phyloP scores from a whole-genome alignment of 2,888 invertebrate genomes.

The Leucophenga montana region DNA sequence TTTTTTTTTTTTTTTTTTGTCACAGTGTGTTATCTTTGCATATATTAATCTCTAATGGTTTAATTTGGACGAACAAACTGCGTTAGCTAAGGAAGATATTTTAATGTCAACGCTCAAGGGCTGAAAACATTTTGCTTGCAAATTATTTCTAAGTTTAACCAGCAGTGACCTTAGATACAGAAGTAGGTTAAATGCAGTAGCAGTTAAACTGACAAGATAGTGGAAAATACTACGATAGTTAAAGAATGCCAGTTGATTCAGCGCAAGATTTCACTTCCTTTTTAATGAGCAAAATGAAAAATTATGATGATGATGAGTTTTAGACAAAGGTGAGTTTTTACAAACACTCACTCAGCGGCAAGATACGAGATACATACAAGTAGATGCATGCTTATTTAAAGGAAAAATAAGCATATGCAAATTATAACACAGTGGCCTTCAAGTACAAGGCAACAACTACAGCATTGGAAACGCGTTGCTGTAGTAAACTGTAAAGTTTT shows the following conservation, averaged over 20 bases:
- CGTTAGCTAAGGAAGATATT: too few relatives aligned
- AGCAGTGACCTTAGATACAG: background rate
- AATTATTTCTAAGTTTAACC: conserved; percentile 15
- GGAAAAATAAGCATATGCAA: conserved; percentile 21
- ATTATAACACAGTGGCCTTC: conserved; percentile 11
- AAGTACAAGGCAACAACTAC: background rate
- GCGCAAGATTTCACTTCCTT: too few relatives aligned
- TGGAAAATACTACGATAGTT: too few relatives aligned
- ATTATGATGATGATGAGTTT: conserved; percentile 13
- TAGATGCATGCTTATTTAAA: background rate
- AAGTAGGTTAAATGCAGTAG: conserved; percentile 24
- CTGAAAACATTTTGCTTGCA: background rate
- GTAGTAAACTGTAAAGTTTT: conserved; percentile 17
- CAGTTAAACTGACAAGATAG: conserved; percentile 18
- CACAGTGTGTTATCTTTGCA: conserved; percentile 3
- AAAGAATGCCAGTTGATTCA: too few relatives aligned
- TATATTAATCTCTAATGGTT: background rate
- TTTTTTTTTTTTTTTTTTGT: too few relatives aligned
- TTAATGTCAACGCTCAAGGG: background rate
- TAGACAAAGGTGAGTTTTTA: background rate
- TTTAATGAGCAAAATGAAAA: conserved; percentile 17
- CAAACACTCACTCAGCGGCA: too few relatives aligned
- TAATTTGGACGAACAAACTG: background rate
- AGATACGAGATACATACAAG: background rate
- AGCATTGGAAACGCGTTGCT: background rate